A percentile compares a stretch with the other conserved stretches of the same genome.
Evolutionary conservation across 2,113 vertebrate genomes (phyloP).

Genomic region (Phoenicopterus ruber): DNA sequence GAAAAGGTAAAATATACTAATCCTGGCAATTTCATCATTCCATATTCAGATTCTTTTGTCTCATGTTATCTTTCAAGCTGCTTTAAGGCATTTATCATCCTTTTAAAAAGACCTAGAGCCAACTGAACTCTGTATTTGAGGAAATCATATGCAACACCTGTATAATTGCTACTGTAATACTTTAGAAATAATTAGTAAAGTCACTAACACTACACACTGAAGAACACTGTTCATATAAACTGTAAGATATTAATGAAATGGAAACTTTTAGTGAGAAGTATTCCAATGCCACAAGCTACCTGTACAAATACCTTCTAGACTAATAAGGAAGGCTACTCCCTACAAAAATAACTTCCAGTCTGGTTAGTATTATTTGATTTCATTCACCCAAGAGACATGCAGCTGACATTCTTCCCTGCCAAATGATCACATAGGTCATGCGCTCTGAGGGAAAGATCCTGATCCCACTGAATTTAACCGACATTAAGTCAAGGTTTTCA

Average conservation of each 20-base stretch:
- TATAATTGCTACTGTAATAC: background rate
- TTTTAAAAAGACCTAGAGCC: background rate
- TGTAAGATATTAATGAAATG: background rate
- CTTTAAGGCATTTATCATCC: background rate
- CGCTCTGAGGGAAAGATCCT: background rate
- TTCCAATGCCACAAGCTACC: background rate
- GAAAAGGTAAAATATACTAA: background rate
- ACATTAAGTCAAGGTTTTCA: background rate
- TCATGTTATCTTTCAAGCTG: background rate
- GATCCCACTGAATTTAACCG: background rate
- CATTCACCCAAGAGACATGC: background rate
- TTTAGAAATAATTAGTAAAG: background rate
- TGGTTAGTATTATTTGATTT: background rate
- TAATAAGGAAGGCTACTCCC: background rate
- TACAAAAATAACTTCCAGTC: background rate
- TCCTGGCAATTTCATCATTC: background rate
- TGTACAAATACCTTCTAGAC: background rate
- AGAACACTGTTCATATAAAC: background rate
- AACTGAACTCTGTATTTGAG: background rate
- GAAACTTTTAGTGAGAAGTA: background rate
- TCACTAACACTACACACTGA: too few species aligned
- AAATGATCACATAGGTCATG: background rate
- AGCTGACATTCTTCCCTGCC: background rate
- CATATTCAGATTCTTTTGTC: background rate
- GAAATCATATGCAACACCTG: background rate